These are phyloP conservation scores for Octodon degus DNA, from an alignment of 2,113 vertebrate species.

Conservation along the genomic window DNA sequence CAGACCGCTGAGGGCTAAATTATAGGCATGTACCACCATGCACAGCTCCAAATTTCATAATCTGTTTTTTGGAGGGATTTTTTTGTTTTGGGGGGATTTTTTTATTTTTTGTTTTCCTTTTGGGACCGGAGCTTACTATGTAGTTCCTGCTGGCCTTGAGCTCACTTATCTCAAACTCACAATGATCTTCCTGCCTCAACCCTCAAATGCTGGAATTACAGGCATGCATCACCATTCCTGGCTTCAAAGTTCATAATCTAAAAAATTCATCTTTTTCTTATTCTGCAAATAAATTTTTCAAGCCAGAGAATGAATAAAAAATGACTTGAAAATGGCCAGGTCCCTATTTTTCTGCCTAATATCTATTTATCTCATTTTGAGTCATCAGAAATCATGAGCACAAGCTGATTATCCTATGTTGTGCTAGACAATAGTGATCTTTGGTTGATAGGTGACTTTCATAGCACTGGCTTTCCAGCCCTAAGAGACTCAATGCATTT, in stretches of 20 bases:
- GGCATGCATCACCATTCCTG: too few species aligned
- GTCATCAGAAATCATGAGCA: not conserved
- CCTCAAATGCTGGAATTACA: too few species aligned
- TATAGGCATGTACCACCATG: too few species aligned
- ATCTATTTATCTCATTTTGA: not conserved
- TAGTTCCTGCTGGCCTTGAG: too few species aligned
- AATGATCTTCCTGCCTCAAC: too few species aligned
- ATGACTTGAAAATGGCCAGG: not conserved
- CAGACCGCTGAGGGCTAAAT: too few species aligned
- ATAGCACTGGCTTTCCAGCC: not conserved
- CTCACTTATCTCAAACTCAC: too few species aligned
- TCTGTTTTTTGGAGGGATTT: too few species aligned
- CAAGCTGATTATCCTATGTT: not conserved
- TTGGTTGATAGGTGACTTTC: not conserved
- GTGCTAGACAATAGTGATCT: not conserved
- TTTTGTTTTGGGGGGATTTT: too few species aligned
- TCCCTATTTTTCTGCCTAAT: not conserved
- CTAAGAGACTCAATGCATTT: not conserved
- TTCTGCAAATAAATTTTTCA: not conserved
- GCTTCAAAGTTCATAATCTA: not conserved
- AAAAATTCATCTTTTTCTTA: not conserved
- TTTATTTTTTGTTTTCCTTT: too few species aligned
- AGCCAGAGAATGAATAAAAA: not conserved
- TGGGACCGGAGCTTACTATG: too few species aligned
- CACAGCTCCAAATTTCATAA: too few species aligned